Evolutionary conservation across 1,140 invertebrate species (phyloP).

Genomic region (Globodera rostochiensis): DNA sequence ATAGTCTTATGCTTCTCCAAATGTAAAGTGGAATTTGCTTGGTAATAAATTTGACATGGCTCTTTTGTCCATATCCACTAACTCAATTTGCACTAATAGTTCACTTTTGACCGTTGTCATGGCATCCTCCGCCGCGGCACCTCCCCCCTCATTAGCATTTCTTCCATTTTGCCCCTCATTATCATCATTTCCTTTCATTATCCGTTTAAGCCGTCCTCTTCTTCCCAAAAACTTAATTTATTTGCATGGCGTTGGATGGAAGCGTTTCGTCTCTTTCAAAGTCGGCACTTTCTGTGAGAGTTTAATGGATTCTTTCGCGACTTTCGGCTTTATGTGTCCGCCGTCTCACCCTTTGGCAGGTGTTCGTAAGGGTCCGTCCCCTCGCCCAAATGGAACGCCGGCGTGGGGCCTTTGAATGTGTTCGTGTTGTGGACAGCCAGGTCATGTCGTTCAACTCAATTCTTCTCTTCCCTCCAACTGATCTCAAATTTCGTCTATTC

Average conservation of each 20-base stretch:
- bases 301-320: background rate
- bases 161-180: no score
- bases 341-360: conserved; percentile 63
- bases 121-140: no score
- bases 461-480: conserved; percentile 22
- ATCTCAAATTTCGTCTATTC: background rate
- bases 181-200: background rate
- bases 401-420: conserved; percentile 67
- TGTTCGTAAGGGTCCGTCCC: conserved; percentile 69
- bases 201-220: background rate
- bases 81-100: no score
- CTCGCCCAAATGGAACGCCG: conserved; percentile 68
- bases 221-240: background rate
- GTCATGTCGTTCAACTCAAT: conserved; percentile 49
- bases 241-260: background rate
- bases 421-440: conserved; percentile 69
- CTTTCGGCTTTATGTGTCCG: background rate
- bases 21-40: no score
- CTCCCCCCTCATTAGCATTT: no score
- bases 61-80: no score
- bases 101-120: no score
- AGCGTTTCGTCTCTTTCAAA: background rate
- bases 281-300: background rate
- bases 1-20: no score
- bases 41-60: no score